Percentiles rank a stretch among this genome's conserved stretches.
Evolutionary conservation across 2,797 vertebrate genomes (phyloP).

Genomic region (Crenichthys baileyi): DNA sequence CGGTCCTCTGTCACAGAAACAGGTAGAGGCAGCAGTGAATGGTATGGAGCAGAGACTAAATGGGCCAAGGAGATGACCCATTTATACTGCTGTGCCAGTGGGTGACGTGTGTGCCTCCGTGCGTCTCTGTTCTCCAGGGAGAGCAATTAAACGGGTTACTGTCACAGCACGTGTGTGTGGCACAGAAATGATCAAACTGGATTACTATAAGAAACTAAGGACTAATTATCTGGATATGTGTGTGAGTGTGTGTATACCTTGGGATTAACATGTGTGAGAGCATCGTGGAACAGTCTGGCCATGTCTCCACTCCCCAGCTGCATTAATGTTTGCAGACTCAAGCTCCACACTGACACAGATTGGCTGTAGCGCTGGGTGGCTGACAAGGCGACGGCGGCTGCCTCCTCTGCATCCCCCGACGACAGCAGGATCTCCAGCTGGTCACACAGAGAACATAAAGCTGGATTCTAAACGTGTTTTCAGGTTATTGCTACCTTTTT

Average conservation of each 20-base stretch:
- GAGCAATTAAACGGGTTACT: constrained; percentile 11
- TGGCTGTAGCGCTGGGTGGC: constrained; percentile 79
- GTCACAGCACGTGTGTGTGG: not conserved
- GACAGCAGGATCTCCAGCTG: constrained; percentile 77
- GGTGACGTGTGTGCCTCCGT: constrained; percentile 11
- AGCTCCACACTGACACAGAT: constrained; percentile 84
- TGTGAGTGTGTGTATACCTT: constrained; percentile 80
- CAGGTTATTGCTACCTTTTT: not conserved
- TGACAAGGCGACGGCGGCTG: constrained; percentile 78
- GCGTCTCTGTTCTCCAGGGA: constrained; percentile 17
- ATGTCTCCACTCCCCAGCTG: constrained; percentile 71
- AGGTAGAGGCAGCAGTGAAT: constrained; percentile 14
- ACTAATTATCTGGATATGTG: constrained; percentile 6
- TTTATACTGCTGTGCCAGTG: constrained; percentile 44
- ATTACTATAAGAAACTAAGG: not conserved
- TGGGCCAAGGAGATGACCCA: constrained; percentile 74
- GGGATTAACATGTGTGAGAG: constrained; percentile 80
- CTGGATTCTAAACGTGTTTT: not conserved
- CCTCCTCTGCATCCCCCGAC: constrained; percentile 72
- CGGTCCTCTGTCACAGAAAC: constrained; percentile 1
- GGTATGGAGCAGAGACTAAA: constrained; percentile 52
- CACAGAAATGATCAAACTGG: constrained; percentile 2
- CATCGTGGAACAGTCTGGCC: constrained; percentile 84
- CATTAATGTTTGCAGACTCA: constrained; percentile 84
- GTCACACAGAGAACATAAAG: constrained; percentile 16